phyloP scores from a whole-genome alignment of 2,113 vertebrate species.

The Pseudonaja textilis region DNA sequence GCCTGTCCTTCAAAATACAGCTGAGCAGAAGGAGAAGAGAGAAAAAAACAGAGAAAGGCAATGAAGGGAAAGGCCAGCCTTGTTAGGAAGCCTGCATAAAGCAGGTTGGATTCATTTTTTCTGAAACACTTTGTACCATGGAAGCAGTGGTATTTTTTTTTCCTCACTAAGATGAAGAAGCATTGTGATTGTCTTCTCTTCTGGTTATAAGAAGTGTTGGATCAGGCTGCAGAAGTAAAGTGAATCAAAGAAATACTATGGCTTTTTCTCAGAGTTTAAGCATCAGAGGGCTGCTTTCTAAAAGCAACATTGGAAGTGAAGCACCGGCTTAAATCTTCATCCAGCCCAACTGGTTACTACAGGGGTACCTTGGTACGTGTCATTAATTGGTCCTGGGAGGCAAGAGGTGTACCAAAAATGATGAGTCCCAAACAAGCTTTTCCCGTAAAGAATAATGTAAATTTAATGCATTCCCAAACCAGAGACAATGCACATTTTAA shows the following conservation, averaged over 20 bases:
- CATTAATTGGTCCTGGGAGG: neutral
- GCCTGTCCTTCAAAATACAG: slow-evolving; percentile 39
- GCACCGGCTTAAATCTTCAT: neutral
- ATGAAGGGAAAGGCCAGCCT: neutral
- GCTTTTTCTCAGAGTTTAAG: neutral
- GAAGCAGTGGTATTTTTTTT: neutral
- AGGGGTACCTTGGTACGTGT: neutral
- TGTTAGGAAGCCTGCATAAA: neutral
- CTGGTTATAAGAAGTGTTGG: neutral
- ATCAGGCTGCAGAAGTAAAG: neutral
- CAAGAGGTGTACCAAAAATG: neutral
- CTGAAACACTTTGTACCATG: neutral
- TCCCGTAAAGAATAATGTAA: too few species aligned
- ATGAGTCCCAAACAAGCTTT: too few species aligned
- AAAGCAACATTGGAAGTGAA: neutral
- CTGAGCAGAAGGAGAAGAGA: slow-evolving; percentile 23
- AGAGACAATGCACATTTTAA: too few species aligned
- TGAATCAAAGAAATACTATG: neutral
- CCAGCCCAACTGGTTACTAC: neutral
- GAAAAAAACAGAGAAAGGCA: neutral
- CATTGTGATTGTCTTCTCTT: neutral
- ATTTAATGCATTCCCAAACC: too few species aligned
- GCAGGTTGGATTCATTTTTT: neutral
- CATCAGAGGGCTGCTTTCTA: neutral
- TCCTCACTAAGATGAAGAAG: neutral